Conservation (phyloP, 2,113 vertebrate species). For the Pollachius pollachius region DNA sequence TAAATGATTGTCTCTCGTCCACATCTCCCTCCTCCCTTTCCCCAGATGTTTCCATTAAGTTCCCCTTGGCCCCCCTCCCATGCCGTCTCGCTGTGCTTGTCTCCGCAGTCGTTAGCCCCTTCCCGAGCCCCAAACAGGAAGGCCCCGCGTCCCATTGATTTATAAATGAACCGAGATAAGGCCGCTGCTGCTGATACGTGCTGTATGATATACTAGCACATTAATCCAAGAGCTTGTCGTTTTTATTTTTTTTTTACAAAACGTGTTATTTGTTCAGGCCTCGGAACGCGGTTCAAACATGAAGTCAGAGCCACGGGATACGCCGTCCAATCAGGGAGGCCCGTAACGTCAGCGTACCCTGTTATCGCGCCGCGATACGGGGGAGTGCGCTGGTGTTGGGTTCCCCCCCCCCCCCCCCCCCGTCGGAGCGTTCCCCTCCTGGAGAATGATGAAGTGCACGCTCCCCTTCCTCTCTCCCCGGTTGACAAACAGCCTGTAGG, state of each 20-base stretch:
- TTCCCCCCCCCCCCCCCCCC: conserved; percentile 32
- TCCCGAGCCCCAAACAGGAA: conserved; percentile 60
- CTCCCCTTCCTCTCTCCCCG: too few relatives aligned
- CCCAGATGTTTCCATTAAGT: conserved; percentile 10
- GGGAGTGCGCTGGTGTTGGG: conserved; percentile 4
- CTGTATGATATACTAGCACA: conserved; percentile 24
- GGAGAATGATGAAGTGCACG: conserved; percentile 27
- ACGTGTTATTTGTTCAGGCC: background rate
- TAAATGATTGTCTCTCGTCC: conserved; percentile 47
- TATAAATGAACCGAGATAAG: conserved; percentile 45
- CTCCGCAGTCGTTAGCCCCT: conserved; percentile 36
- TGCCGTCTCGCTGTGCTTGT: conserved; percentile 6
- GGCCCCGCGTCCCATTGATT: conserved; percentile 43
- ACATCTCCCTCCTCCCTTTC: conserved; percentile 17
- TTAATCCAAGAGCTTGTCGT: conserved; percentile 24
- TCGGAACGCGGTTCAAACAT: conserved; percentile 17
- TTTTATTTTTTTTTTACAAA: conserved; percentile 8
- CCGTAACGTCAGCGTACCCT: background rate
- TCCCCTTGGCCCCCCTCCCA: conserved; percentile 31
- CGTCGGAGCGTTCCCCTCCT: conserved; percentile 20
- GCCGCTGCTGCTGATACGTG: background rate
- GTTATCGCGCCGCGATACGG: conserved; percentile 1
- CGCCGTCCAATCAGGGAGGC: conserved; percentile 4
- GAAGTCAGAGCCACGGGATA: conserved; percentile 25
- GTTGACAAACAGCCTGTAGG: too few relatives aligned